A percentile compares a stretch with the other conserved stretches of the same genome.
These are phyloP conservation scores for Crotalus viridis DNA, from an alignment of 2,113 vertebrate species.

Conservation along the genomic window DNA sequence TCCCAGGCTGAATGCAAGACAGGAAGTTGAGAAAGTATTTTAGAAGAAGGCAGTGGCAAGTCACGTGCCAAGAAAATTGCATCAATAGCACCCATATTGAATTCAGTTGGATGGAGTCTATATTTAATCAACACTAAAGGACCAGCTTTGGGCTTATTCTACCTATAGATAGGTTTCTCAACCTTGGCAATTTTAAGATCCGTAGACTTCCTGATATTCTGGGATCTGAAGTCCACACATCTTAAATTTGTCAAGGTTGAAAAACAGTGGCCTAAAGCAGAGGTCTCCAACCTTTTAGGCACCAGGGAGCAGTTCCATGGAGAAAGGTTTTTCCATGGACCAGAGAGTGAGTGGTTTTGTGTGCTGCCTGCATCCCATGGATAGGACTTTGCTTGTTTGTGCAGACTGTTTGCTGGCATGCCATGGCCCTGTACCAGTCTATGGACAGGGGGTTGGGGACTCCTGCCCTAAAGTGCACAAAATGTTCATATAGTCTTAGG, in stretches of 20 bases:
- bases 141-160: neutral
- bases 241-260: neutral
- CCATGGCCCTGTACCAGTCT: too few species aligned
- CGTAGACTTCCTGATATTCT: neutral
- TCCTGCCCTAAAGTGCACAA: neutral
- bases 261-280: neutral
- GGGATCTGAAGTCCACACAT: neutral
- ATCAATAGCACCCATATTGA: neutral
- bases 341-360: too few species aligned
- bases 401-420: too few species aligned
- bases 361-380: too few species aligned
- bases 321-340: too few species aligned
- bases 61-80: neutral
- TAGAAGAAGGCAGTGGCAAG: neutral
- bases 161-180: neutral
- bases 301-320: too few species aligned
- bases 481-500: neutral
- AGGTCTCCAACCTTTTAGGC: too few species aligned
- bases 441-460: too few species aligned
- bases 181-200: too few species aligned
- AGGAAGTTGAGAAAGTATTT: neutral
- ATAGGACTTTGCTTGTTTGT: too few species aligned
- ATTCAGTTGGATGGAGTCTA: neutral
- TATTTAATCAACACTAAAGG: neutral
- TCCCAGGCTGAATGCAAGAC: neutral